Base-by-base conservation (phyloP, 2,113 vertebrate genomes). In the Chiloscyllium plagiosum region DNA sequence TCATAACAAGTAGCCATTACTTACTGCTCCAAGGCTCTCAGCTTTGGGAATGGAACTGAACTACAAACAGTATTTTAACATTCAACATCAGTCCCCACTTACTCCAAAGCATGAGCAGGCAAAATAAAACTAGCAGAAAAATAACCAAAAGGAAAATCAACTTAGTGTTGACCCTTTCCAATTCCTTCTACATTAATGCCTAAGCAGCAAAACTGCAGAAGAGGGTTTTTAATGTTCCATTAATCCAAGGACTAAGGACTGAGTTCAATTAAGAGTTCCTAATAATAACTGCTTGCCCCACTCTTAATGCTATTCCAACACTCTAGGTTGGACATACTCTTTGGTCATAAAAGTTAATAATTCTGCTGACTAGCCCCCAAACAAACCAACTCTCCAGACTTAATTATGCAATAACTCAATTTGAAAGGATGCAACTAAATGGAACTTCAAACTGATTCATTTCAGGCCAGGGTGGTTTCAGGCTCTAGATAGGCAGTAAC, bases 51-150 rank as follows among this genome's bases (percentile, higher is more conserved):
- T 52, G 69, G n/a, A 66, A 19, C n/a, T 68, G n/a, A 68, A 68
- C 33, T 3, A 42, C 42, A n/a, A 72, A 95, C 66, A 47, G 42
- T 47, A 33, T 42, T 13, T 22, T 37, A 37, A 26, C 68, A 47
- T 19, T 72, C 69, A 94, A 7, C 61, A 68, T 47, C 22, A 22
- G 33, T 26, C 52, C 87, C 13, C 90, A 4, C 65, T 65, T n/a
- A 22, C 37, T 94, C 66, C 92, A 94, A 94, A 29, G 56, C 61
- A 90, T 37, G 66, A 94, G 37, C 6, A 42, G n/a, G 93, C 68
- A 69, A 72, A 95, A 95, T 47, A 72, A 95, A 76, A n/a, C 92
- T 66, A 92, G 19, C 61, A 66, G 33, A 66, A 47, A 72, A 76
- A 95, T 10, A 95, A 33, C 65, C 37, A 52, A 50, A 47, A 95